These are phyloP conservation scores for Cheilosia soror DNA, from an alignment of 2,888 invertebrate genomes.

Conservation along the genomic window DNA sequence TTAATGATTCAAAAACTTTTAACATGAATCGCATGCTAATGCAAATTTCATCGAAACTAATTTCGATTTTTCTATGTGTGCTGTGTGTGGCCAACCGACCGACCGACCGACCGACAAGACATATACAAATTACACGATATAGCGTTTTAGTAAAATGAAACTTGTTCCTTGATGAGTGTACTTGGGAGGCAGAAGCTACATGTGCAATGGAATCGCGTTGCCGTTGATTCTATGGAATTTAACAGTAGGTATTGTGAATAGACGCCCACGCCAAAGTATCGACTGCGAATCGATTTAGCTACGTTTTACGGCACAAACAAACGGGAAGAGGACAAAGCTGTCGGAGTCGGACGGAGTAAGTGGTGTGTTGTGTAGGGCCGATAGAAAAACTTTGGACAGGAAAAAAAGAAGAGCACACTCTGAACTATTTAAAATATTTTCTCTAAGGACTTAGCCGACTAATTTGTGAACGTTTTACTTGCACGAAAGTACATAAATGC, in stretches of 20 bases:
- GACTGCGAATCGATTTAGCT: conserved; percentile 50
- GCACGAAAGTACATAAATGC: too few relatives aligned
- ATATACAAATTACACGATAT: conserved; percentile 6
- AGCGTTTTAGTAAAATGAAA: conserved; percentile 50
- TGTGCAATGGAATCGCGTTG: too few relatives aligned
- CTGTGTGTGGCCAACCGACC: neutral
- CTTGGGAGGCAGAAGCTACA: neutral
- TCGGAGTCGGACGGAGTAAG: conserved; percentile 34
- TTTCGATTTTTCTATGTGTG: conserved; percentile 32
- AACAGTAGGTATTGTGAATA: conserved; percentile 23
- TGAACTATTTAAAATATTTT: too few relatives aligned
- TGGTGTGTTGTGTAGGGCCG: conserved; percentile 13
- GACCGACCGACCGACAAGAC: neutral
- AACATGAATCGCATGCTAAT: conserved; percentile 72
- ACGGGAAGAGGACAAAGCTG: neutral
- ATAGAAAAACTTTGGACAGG: too few relatives aligned
- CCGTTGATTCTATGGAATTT: conserved; percentile 21
- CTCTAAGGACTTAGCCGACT: too few relatives aligned
- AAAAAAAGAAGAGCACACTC: too few relatives aligned
- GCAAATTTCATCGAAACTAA: conserved; percentile 70
- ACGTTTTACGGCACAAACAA: conserved; percentile 18
- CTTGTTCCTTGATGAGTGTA: conserved; percentile 32
- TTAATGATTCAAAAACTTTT: conserved; percentile 73
- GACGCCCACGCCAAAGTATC: conserved; percentile 29
- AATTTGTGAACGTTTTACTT: too few relatives aligned